Evolutionary conservation across 1,140 invertebrate species (phyloP), one percentile per base, ranked within the genome.

Genomic region (Halotydeus destructor): DNA sequence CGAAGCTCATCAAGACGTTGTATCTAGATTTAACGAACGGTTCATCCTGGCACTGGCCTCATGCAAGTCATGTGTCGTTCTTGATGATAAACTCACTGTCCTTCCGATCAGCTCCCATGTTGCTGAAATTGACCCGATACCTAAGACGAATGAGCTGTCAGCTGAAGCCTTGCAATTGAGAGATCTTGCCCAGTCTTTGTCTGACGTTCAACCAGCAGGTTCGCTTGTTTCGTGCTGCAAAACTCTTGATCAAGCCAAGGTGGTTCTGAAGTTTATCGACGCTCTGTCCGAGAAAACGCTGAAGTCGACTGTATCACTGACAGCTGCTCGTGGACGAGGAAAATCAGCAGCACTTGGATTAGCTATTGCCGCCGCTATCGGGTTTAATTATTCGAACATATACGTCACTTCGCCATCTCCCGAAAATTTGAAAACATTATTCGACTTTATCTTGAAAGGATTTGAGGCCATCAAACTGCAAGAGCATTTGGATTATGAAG

Each of bases 331-430:
- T 68, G 94, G 94, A 16, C 67, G 94, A 46, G 94, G 94, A 47
- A 99, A 99, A 66, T 98, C 93, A 2, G 94, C 94, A 9, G 83
- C 91, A 9, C 62, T 98, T n/a, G 94, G 94, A 4, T 63, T 99
- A 34, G 74, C 89, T 2, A 78, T 99, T 23, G 76, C 68, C 23
- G 57, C 61, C 4, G 66, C 69, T 25, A 57, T 73, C 25, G 66
- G 59, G 11, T 77, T 78, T 56, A 82, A 84, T 16, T 98, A 96
- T 60, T 86, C 89, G 12, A 98, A 98, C 58, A 83, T 99, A 36
- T 98, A 91, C 63, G 85, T 98, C 11, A 94, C 93, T 0, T 89
- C 86, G 48, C 94, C 94, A 1, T 84, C 82, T 58, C 91, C 91
- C 2, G 93, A 99, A 59, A 99, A 99, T 68, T 71, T 99, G 55